Evolutionary conservation across 2,888 invertebrate genomes (phyloP).

Genomic region (Sclerodermus sp.): DNA sequence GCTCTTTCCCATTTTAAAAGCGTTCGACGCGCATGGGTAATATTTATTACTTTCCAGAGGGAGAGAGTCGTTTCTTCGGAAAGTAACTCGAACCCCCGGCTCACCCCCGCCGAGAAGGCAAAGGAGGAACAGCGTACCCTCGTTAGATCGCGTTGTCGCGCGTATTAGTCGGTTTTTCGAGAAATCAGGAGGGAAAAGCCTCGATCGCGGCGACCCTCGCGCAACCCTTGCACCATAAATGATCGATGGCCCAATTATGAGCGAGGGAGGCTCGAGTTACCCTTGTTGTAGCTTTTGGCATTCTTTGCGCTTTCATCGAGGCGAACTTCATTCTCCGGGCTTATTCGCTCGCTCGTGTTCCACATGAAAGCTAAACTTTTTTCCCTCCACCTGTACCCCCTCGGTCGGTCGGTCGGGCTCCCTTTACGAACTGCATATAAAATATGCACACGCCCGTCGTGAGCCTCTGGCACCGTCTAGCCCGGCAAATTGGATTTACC

Average conservation of each 20-base stretch:
- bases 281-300: not conserved
- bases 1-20: not conserved
- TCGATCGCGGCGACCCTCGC: too few relatives aligned
- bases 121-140: too few relatives aligned
- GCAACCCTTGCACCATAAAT: too few relatives aligned
- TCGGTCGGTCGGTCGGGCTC: not conserved
- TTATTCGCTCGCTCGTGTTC: not conserved
- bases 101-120: too few relatives aligned
- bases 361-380: not conserved
- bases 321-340: not conserved
- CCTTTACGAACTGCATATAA: constrained; percentile 25
- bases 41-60: too few relatives aligned
- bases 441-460: constrained; percentile 18
- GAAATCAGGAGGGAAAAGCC: too few relatives aligned
- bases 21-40: too few relatives aligned
- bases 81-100: too few relatives aligned
- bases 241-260: too few relatives aligned
- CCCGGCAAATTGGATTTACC: constrained; percentile 24
- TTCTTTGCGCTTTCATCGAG: not conserved
- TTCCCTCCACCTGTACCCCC: constrained; percentile 1
- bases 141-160: too few relatives aligned
- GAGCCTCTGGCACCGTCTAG: constrained; percentile 17
- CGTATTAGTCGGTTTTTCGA: too few relatives aligned
- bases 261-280: not conserved
- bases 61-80: too few relatives aligned